Conservation (phyloP, 2,797 vertebrate species). For the Phoebastria nigripes region DNA sequence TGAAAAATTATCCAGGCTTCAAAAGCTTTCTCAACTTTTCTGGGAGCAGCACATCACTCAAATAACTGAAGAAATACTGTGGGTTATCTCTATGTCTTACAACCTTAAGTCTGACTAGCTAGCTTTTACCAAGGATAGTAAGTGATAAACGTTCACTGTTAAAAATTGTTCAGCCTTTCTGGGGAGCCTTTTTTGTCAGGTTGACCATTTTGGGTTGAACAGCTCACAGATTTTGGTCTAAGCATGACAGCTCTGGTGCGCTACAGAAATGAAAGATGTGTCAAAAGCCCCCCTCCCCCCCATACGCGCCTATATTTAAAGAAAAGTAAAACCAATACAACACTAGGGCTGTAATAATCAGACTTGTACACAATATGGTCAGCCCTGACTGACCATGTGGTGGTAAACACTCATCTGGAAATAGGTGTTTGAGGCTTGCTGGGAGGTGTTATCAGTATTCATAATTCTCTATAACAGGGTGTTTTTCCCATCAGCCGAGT, state of each 20-base stretch:
- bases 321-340: slow-evolving; percentile 1
- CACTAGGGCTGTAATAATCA: background rate
- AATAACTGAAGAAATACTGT: background rate
- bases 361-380: background rate
- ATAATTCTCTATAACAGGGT: background rate
- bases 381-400: background rate
- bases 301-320: accelerated
- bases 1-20: background rate
- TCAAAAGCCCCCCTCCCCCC: background rate
- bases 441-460: background rate
- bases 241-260: background rate
- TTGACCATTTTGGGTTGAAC: background rate
- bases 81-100: background rate
- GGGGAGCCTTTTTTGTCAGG: background rate
- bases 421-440: background rate
- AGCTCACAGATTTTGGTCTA: background rate
- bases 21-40: background rate
- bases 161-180: background rate
- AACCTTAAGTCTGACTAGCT: background rate
- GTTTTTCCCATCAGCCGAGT: slow-evolving; percentile 29
- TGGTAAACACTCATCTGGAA: slow-evolving; percentile 32
- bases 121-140: background rate
- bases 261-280: background rate
- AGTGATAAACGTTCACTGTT: background rate
- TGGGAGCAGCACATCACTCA: background rate